Evolutionary conservation across 2,113 vertebrate species (phyloP).

Genomic region (Psilopsiagon aymara): DNA sequence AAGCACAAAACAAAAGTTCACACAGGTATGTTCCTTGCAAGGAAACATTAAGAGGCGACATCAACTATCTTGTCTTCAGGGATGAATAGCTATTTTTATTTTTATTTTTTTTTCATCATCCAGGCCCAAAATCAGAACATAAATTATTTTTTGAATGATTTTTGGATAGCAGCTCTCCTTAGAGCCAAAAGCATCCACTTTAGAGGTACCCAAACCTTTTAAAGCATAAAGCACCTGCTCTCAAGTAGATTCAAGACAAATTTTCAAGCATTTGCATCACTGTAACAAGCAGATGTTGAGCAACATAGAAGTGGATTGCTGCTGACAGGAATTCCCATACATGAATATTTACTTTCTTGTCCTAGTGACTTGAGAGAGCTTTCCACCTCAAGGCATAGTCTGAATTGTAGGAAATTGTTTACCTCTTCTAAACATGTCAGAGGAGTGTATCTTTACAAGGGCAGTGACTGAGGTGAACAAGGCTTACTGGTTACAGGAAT

Average conservation of each 20-base stretch:
- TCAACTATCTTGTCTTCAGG: background rate
- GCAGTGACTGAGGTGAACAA: background rate
- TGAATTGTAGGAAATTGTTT: background rate
- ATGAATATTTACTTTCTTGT: background rate
- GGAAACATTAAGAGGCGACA: background rate
- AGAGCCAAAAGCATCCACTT: background rate
- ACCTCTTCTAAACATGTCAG: background rate
- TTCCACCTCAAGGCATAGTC: background rate
- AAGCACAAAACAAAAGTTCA: constrained; percentile 95
- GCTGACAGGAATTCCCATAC: background rate
- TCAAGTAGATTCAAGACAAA: background rate
- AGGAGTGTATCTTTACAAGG: background rate
- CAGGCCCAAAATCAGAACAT: background rate
- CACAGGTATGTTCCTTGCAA: constrained; percentile 76
- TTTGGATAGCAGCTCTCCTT: background rate
- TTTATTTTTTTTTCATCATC: background rate
- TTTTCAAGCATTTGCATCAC: background rate
- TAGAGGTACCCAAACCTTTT: background rate
- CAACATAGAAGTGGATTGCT: background rate
- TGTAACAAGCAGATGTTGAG: background rate
- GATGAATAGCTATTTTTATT: background rate
- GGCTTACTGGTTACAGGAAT: background rate
- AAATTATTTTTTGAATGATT: background rate
- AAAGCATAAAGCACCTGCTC: background rate
- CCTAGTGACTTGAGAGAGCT: background rate